Percentiles rank a stretch among this genome's conserved stretches.
These are phyloP conservation scores for Petromus typicus DNA, from an alignment of 2,113 vertebrate genomes.

Conservation along the genomic window DNA sequence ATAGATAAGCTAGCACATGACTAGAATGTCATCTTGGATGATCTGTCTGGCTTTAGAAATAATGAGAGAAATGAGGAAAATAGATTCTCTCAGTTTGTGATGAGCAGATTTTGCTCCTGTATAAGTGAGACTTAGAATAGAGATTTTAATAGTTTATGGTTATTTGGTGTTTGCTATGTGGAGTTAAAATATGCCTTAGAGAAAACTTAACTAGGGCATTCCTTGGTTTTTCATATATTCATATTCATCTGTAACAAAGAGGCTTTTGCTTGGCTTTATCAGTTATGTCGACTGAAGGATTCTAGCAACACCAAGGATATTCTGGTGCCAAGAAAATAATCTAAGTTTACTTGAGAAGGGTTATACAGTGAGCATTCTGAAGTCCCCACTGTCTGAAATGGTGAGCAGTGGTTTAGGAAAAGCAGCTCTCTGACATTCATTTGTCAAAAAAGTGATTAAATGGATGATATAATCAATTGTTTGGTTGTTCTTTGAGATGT, in stretches of 20 bases:
- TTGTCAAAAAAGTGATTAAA: neutral
- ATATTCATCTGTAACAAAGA: neutral
- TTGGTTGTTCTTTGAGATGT: conserved; percentile 27
- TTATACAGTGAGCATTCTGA: neutral
- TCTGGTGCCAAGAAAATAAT: neutral
- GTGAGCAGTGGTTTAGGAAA: neutral
- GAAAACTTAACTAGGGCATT: neutral
- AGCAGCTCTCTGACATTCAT: neutral
- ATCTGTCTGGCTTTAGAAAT: conserved; percentile 5
- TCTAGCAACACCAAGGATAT: neutral
- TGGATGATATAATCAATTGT: neutral
- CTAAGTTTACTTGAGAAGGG: neutral
- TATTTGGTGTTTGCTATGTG: neutral
- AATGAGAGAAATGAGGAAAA: neutral
- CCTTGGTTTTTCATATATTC: neutral
- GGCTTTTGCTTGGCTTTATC: neutral
- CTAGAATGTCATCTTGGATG: neutral
- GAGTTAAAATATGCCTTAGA: neutral
- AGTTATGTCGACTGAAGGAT: neutral
- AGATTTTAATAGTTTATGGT: neutral
- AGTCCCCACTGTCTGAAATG: neutral
- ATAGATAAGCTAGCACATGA: neutral
- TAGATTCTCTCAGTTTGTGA: neutral
- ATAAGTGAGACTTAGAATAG: conserved; percentile 29
- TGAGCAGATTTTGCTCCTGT: neutral